These are phyloP conservation scores for Mellilla xanthometata DNA, from an alignment of 2,888 invertebrate genomes.

Conservation along the genomic window DNA sequence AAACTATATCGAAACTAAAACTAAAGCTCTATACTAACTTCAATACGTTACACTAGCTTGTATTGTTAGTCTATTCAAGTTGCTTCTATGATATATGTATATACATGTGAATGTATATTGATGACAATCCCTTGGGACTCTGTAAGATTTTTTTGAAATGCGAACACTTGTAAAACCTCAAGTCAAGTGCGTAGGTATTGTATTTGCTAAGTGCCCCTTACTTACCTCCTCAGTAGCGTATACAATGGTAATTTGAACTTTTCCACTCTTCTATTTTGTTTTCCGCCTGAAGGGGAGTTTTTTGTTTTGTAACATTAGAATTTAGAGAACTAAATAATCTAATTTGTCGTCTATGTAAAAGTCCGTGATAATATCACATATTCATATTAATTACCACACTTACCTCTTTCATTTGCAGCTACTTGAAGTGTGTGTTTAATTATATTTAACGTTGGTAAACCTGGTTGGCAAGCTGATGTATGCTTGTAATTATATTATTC, in stretches of 20 bases:
- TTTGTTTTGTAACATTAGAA: background rate
- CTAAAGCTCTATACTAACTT: too few relatives aligned
- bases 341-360: background rate
- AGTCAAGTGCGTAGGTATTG: constrained; percentile 44
- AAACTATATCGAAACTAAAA: too few relatives aligned
- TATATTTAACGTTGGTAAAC: too few relatives aligned
- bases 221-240: constrained; percentile 39
- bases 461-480: too few relatives aligned
- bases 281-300: background rate
- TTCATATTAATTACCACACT: too few relatives aligned
- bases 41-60: too few relatives aligned
- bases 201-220: constrained; percentile 41
- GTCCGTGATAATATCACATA: too few relatives aligned
- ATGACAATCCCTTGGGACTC: constrained; percentile 29
- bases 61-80: too few relatives aligned
- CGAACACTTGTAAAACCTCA: constrained; percentile 42
- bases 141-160: constrained; percentile 40
- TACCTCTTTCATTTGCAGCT: too few relatives aligned
- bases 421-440: too few relatives aligned
- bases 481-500: too few relatives aligned
- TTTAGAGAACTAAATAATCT: background rate
- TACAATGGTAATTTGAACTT: constrained; percentile 38
- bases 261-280: constrained; percentile 10
- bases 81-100: too few relatives aligned
- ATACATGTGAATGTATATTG: constrained; percentile 29